Evolutionary conservation across 2,888 invertebrate species (phyloP).

Genomic region (Aromia moschata): DNA sequence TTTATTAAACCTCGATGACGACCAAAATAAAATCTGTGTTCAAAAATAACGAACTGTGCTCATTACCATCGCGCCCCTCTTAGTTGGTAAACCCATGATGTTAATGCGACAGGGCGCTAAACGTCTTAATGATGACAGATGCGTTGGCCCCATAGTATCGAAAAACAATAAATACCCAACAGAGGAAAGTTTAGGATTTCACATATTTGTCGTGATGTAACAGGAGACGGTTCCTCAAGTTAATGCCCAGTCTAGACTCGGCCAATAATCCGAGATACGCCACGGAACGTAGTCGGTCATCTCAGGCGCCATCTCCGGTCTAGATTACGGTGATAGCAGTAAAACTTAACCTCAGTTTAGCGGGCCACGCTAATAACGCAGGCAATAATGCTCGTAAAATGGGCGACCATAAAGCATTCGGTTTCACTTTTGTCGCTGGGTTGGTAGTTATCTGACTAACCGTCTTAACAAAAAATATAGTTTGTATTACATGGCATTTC

Average conservation of each 20-base stretch:
- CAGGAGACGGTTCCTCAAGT: conserved; percentile 31
- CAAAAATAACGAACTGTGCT: too few species aligned
- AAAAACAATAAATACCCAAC: conserved; percentile 8
- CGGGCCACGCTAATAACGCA: conserved; percentile 23
- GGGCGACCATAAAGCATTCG: conserved; percentile 26
- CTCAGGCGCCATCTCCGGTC: conserved; percentile 44
- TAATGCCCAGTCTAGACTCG: conserved; percentile 48
- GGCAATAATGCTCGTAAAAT: conserved; percentile 19
- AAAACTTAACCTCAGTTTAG: conserved; percentile 26
- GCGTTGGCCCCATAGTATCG: background rate
- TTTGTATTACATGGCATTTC: conserved; percentile 22
- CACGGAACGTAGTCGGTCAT: conserved; percentile 36
- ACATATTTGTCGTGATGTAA: conserved; percentile 29
- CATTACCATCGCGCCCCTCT: too few species aligned
- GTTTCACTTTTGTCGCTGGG: conserved; percentile 19
- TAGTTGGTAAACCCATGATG: too few species aligned
- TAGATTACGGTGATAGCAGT: conserved; percentile 46
- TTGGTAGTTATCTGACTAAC: conserved; percentile 15
- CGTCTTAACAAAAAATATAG: conserved; percentile 15
- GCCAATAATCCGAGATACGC: conserved; percentile 47
- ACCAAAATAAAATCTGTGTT: too few species aligned
- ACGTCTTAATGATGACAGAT: conserved; percentile 5
- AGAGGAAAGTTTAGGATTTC: conserved; percentile 21
- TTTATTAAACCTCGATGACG: too few species aligned
- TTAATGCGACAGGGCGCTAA: conserved; percentile 1